Conservation (phyloP, 2,797 vertebrate genomes). For the Morus bassanus region DNA sequence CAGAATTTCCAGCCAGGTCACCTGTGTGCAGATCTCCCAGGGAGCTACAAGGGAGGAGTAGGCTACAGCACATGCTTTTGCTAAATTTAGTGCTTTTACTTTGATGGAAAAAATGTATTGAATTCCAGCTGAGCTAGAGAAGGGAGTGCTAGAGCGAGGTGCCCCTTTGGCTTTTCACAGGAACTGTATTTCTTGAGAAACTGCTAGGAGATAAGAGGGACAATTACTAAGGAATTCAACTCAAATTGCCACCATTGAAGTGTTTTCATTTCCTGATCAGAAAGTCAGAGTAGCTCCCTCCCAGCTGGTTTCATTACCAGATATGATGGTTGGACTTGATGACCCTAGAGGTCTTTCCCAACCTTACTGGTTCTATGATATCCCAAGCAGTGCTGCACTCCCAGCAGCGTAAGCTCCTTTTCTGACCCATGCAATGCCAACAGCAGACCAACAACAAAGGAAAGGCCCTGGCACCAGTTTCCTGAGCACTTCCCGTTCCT, state of each 20-base stretch:
- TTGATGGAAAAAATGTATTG: not conserved
- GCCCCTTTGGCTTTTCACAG: not conserved
- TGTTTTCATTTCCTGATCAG: not conserved
- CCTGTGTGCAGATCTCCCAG: not conserved
- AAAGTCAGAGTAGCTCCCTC: not conserved
- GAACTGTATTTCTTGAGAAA: not conserved
- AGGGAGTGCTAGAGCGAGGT: not conserved
- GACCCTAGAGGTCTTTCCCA: no score
- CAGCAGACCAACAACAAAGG: not conserved
- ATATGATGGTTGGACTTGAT: not conserved
- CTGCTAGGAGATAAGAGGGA: not conserved
- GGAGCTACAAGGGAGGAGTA: not conserved
- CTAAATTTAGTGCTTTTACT: not conserved
- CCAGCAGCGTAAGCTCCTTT: not conserved
- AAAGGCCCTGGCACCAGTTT: not conserved
- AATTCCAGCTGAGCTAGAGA: not conserved
- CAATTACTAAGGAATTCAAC: not conserved
- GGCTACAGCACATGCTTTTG: not conserved
- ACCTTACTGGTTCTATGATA: not conserved
- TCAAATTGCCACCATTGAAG: not conserved
- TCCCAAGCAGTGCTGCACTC: not conserved
- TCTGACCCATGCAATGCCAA: rapidly evolving
- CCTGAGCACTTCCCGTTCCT: not conserved
- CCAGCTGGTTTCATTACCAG: not conserved
- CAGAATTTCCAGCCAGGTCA: not conserved